Conservation (phyloP, 2,888 invertebrate genomes). For the Epinotia bilunana region DNA sequence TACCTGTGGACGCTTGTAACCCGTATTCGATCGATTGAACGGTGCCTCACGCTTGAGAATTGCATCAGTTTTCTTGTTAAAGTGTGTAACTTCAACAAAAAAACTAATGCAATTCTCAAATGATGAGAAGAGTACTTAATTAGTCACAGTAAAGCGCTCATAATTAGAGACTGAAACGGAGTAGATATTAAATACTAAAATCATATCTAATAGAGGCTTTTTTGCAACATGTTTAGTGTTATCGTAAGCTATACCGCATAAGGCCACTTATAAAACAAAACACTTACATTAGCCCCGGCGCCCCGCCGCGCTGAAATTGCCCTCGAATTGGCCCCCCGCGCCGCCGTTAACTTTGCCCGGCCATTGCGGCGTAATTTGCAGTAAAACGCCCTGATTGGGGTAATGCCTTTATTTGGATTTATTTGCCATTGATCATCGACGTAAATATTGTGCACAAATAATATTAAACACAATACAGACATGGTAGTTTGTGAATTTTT, state of each 20-base stretch:
- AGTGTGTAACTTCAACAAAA: too few relatives aligned
- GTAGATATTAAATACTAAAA: too few relatives aligned
- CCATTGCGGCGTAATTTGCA: constrained; percentile 43
- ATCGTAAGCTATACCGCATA: neutral
- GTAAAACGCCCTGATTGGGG: constrained; percentile 29
- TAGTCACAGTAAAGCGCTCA: too few relatives aligned
- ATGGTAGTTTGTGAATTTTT: too few relatives aligned
- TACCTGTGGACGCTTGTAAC: too few relatives aligned
- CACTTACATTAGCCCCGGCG: constrained; percentile 31
- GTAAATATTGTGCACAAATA: neutral
- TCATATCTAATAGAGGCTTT: neutral
- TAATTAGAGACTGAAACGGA: too few relatives aligned
- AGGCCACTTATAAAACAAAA: constrained; percentile 39
- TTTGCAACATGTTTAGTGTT: neutral
- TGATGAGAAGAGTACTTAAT: too few relatives aligned
- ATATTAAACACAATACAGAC: too few relatives aligned
- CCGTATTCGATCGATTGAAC: too few relatives aligned
- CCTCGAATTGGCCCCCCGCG: constrained; percentile 70
- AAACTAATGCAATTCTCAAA: too few relatives aligned
- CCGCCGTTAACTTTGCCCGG: constrained; percentile 35
- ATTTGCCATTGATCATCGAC: constrained; percentile 7
- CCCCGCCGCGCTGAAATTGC: constrained; percentile 66
- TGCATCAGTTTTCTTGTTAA: too few relatives aligned
- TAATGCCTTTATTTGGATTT: constrained; percentile 28
- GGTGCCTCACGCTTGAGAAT: too few relatives aligned